Percentiles rank a stretch among this genome's conserved stretches.
Evolutionary conservation across 2,888 invertebrate species (phyloP).

Genomic region (Archips crataeganus): DNA sequence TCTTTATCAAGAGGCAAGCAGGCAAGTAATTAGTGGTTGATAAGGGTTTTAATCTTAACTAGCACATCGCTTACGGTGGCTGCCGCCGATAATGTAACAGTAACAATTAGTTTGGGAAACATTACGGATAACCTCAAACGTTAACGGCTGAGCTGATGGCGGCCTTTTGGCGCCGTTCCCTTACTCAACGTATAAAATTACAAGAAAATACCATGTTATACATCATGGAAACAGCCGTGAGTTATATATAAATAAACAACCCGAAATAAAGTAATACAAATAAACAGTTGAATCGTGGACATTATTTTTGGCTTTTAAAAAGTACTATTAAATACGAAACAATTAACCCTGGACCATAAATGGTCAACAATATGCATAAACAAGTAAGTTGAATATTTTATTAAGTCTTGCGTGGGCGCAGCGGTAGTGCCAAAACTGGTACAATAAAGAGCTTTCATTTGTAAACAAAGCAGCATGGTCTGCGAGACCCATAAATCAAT

Average conservation of each 20-base stretch:
- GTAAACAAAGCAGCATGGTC: constrained; percentile 9
- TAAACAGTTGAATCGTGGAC: background rate
- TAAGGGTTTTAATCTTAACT: constrained; percentile 68
- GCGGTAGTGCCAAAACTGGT: constrained; percentile 27
- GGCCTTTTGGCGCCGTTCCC: constrained; percentile 32
- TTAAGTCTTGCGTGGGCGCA: constrained; percentile 22
- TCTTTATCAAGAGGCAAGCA: constrained; percentile 46
- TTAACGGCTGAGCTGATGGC: constrained; percentile 32
- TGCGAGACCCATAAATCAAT: constrained; percentile 7
- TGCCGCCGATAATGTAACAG: constrained; percentile 46
- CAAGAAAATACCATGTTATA: constrained; percentile 18
- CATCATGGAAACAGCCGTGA: background rate
- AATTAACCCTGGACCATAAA: constrained; percentile 30
- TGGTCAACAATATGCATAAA: constrained; percentile 16
- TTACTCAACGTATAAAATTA: constrained; percentile 16
- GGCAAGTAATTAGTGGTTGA: constrained; percentile 65
- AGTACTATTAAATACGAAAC: constrained; percentile 11
- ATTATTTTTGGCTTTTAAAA: constrained; percentile 20
- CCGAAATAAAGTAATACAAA: constrained; percentile 6
- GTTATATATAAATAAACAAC: background rate
- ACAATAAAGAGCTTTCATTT: constrained; percentile 25
- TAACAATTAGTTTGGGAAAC: constrained; percentile 40
- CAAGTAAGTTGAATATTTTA: constrained; percentile 27
- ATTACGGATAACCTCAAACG: constrained; percentile 30
- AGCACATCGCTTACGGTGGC: constrained; percentile 58